Percentiles rank a stretch among this genome's conserved stretches.
Conservation (phyloP, 2,113 vertebrate species). For the Sorex fumeus region DNA sequence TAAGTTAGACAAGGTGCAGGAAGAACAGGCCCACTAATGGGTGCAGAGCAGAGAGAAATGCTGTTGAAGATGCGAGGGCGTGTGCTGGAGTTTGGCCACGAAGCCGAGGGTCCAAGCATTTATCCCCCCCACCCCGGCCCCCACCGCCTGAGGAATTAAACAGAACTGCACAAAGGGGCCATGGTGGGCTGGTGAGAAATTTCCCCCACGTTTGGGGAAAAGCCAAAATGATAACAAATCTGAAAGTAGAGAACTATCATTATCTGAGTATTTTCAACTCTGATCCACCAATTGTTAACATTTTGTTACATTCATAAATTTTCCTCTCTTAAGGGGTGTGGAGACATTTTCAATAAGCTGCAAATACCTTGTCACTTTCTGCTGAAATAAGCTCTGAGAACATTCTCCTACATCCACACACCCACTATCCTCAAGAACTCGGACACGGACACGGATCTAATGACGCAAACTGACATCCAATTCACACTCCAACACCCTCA, state of each 20-base stretch:
- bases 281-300: not conserved
- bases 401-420: not conserved
- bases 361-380: not conserved
- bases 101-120: not conserved
- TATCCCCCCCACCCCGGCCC: not conserved
- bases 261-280: not conserved
- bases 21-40: not conserved
- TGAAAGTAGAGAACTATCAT: not conserved
- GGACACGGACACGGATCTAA: not conserved
- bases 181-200: not conserved
- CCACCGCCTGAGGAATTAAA: not conserved
- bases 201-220: conserved; percentile 23
- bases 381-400: not conserved
- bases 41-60: not conserved
- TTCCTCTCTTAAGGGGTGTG: not conserved
- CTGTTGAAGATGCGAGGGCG: not conserved
- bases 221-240: conserved; percentile 11
- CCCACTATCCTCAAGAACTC: not conserved
- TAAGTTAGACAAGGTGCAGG: not conserved
- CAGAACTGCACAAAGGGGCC: not conserved
- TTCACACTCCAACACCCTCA: not conserved
- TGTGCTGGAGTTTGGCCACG: not conserved
- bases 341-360: conserved; percentile 3
- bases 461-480: not conserved
- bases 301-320: not conserved